phyloP scores from a whole-genome alignment of 2,113 vertebrate genomes.

The Pelodiscus sinensis region DNA sequence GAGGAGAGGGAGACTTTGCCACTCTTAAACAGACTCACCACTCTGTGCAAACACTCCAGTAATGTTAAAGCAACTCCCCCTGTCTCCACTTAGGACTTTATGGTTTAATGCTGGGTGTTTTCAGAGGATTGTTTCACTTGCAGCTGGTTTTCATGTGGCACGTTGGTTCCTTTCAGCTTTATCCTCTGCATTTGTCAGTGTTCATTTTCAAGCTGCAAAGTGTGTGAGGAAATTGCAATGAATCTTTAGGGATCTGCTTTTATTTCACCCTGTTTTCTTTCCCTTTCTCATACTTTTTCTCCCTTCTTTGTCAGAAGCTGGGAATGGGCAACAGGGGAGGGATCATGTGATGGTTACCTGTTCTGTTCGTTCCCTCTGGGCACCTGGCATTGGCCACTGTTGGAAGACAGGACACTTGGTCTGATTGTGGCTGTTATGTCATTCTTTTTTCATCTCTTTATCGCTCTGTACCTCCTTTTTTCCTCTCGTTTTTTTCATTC shows the following conservation, averaged over 20 bases:
- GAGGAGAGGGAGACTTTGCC: constrained; percentile 28
- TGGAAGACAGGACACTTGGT: too few species aligned
- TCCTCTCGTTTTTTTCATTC: neutral
- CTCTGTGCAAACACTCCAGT: constrained; percentile 35
- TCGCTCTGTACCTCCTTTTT: neutral
- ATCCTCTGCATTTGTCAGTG: neutral
- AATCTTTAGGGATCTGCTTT: neutral
- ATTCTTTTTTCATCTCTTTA: neutral
- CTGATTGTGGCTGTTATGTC: too few species aligned
- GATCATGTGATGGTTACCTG: too few species aligned
- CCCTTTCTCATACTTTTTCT: neutral
- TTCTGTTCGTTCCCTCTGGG: too few species aligned
- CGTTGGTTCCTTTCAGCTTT: neutral
- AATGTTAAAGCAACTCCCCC: constrained; percentile 57
- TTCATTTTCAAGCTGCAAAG: neutral
- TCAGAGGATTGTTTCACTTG: neutral
- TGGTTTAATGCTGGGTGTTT: constrained; percentile 41
- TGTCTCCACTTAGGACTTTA: constrained; percentile 59
- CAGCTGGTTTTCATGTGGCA: constrained; percentile 47
- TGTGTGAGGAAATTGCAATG: neutral
- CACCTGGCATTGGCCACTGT: too few species aligned
- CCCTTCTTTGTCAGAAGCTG: neutral
- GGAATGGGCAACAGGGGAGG: too few species aligned
- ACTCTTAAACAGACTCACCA: constrained; percentile 49
- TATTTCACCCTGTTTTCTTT: neutral